Evolutionary conservation across 2,113 vertebrate species (phyloP), one percentile per base, ranked within the genome.

Genomic region (Heterotilapia buettikoferi): DNA sequence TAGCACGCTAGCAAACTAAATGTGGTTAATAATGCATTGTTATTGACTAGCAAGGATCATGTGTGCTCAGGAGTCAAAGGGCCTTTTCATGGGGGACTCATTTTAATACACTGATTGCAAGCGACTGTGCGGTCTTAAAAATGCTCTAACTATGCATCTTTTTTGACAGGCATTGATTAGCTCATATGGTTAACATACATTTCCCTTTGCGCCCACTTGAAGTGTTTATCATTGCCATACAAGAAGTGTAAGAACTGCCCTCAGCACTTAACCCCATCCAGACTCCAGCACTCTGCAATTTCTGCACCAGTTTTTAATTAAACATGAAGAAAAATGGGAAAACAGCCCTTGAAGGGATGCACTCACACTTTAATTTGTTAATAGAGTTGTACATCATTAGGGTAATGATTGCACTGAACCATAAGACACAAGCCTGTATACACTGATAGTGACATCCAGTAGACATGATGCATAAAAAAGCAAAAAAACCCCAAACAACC

Each of bases 121-220:
- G 85, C 6, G 26, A n/a, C 26, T 78, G 73, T 52, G 24, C 45
- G 18, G 18, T 87, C 90, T 86, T 85, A 47, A 88, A 91, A 76
- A 90, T 66, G 59, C 80, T 86, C 16, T 24, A 87, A 84, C 91
- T 90, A 93, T 92, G 91, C 87, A 90, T 95, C 91, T 93, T 92
- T 21, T 92, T 82, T 93, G 94, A 95, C 94, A 92, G 82, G 33
- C 88, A 95, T 95, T 95, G 94, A 96, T 94, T 93, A 90, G 93
- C 87, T 93, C 82, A 81, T 80, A 88, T 57, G 36, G 91, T 94
- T 93, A 92, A 91, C 94, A 86, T 94, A 90, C 88, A 94, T 92
- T 93, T 93, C 86, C 73, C 89, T 94, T 93, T 94, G 93, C 90
- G 82, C 90, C 88, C 66, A 83, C 91, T 88, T 93, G 88, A 93